Conservation (phyloP, 2,113 vertebrate genomes). For the Clarias gariepinus region DNA sequence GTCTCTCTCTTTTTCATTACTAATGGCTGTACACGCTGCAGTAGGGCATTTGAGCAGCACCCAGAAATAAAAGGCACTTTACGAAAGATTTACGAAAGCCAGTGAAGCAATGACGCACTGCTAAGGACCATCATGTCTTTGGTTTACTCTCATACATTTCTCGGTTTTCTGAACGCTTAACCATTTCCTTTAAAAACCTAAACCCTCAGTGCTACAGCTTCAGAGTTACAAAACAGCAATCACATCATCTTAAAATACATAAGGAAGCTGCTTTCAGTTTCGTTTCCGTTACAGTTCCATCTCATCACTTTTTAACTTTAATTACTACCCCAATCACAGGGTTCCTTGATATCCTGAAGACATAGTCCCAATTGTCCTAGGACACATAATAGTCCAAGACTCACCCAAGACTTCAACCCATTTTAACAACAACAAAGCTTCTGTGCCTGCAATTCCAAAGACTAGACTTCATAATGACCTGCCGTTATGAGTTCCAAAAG, state of each 20-base stretch:
- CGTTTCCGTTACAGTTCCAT: not conserved
- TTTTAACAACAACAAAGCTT: too few relatives aligned
- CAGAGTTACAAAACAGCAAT: not conserved
- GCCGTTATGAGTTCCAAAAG: not conserved
- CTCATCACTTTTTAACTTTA: not conserved
- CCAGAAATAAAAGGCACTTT: slow-evolving; percentile 41
- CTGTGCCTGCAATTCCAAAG: not conserved
- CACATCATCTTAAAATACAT: not conserved
- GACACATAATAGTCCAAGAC: not conserved
- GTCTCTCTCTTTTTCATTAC: slow-evolving; percentile 37
- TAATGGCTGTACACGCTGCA: slow-evolving; percentile 25
- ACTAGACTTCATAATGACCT: too few relatives aligned
- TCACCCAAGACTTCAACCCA: not conserved
- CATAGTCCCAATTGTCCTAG: not conserved
- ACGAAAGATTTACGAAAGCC: slow-evolving; percentile 41
- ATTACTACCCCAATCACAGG: not conserved
- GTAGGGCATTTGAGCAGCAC: slow-evolving; percentile 24
- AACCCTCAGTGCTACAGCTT: not conserved
- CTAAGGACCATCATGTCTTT: not conserved
- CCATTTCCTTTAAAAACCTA: not conserved
- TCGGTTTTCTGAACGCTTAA: not conserved
- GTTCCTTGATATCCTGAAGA: not conserved
- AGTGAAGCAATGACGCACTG: not conserved
- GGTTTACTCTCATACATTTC: not conserved
- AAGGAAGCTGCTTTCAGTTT: not conserved